phyloP scores from a whole-genome alignment of 2,888 invertebrate genomes.

The Rhingia campestris region DNA sequence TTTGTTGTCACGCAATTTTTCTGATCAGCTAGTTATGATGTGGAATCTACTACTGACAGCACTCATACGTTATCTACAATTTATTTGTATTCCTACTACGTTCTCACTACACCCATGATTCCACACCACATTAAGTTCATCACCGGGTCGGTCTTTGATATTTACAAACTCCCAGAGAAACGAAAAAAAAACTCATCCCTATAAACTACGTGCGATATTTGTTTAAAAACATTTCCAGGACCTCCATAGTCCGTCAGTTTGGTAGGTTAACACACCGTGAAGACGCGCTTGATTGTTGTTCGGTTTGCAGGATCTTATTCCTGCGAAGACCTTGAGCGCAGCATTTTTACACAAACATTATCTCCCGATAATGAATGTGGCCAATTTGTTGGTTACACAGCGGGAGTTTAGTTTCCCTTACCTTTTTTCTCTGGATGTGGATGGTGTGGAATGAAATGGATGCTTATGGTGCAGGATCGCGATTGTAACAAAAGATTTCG shows the following conservation, averaged over 20 bases:
- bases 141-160: no score
- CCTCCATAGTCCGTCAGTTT: constrained; percentile 15
- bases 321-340: constrained; percentile 59
- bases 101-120: no score
- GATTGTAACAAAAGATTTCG: constrained; percentile 25
- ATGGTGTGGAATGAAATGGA: not conserved
- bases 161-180: not conserved
- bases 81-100: no score
- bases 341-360: constrained; percentile 62
- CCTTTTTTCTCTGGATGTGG: not conserved
- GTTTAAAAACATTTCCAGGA: constrained; percentile 41
- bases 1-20: no score
- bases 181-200: not conserved
- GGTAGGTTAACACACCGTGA: constrained; percentile 55
- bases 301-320: constrained; percentile 57
- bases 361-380: constrained; percentile 70
- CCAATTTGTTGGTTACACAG: constrained; percentile 74
- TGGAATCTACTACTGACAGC: no score
- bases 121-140: no score
- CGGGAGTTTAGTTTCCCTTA: constrained; percentile 40
- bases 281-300: constrained; percentile 51
- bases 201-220: constrained; percentile 3
- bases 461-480: constrained; percentile 9
- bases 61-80: no score
- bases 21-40: no score